Base-by-base conservation (phyloP, 2,797 vertebrate genomes). In the Syncerus caffer region DNA sequence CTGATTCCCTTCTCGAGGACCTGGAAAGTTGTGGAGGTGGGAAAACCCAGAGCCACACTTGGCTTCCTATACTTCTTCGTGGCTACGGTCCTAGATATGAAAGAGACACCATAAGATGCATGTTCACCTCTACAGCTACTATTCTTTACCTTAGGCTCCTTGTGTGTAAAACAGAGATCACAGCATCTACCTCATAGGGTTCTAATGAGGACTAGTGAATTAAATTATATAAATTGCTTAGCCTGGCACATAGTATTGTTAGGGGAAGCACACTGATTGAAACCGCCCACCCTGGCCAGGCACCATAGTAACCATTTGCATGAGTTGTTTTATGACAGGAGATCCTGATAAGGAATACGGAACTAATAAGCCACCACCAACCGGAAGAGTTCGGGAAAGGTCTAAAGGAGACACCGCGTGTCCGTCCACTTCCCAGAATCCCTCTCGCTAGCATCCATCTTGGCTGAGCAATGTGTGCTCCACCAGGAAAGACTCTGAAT, bases 391-490 rank as follows among this genome's bases (percentile, higher is more conserved):
- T 60, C 27, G 25, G 57, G 11, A 60, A 60, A 60, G 5, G 5
- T 27, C 11, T 2, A 27, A 60, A 60, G 25, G 25, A 60, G 57
- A 60, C 12, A 60, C 57, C 12, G 0, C 0, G 2, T 58, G 57
- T 60, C 25, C 0, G 5, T 60, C 57, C 25, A 6, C 57, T 27
- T 60, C 57, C 23, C 11, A 13, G 57, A 60, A 27, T 27, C 57
- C 57, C 57, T 27, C 57, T 58, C 11, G 0, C 25, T 58, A 27
- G 57, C 57, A 27, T 58, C 25, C 25, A 58, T 58, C 57, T 58
- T 13, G 57, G 57, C 5, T 58, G 57, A 58, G 57, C 0, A 0
- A 27, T 58, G 57, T 0, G 11, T 58, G 11, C 4, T 0, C 57
- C 57, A 27, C 25, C 25, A 58, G 25, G 57, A 27, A 58, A 58